Conservation (phyloP, 2,113 vertebrate genomes). For the Pseudolaguvia tuberculata region DNA sequence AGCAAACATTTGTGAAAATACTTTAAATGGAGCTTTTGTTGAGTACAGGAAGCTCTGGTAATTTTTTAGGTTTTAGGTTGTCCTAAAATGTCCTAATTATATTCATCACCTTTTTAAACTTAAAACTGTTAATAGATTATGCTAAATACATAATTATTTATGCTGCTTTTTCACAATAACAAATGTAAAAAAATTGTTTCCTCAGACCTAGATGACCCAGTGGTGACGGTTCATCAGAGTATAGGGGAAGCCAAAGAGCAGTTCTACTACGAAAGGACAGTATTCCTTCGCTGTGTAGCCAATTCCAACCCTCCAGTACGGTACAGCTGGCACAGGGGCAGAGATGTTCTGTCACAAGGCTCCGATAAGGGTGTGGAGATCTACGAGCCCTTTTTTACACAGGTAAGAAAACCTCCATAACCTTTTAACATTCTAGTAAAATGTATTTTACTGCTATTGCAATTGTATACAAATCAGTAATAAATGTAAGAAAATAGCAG, state of each 20-base stretch:
- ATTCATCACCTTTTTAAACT: neutral
- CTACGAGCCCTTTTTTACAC: slow-evolving; percentile 98
- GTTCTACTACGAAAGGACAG: slow-evolving; percentile 95
- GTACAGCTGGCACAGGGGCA: slow-evolving; percentile 93
- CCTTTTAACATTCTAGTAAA: neutral
- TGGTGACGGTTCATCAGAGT: slow-evolving; percentile 97
- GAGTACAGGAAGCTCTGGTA: neutral
- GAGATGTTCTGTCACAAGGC: slow-evolving; percentile 89
- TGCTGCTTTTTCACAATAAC: neutral
- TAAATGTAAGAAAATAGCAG: slow-evolving; percentile 28
- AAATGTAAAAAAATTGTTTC: neutral
- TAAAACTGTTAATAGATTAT: neutral
- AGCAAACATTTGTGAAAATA: neutral
- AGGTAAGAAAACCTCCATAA: slow-evolving; percentile 71
- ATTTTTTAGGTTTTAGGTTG: slow-evolving; percentile 6
- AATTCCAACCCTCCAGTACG: slow-evolving; percentile 95
- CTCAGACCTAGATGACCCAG: slow-evolving; percentile 89
- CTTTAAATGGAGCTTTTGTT: neutral
- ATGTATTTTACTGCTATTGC: neutral
- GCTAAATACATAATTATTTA: neutral
- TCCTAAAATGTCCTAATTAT: neutral
- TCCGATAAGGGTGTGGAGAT: slow-evolving; percentile 98
- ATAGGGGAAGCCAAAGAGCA: slow-evolving; percentile 97
- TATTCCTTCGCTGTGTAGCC: slow-evolving; percentile 93
- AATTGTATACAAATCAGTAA: neutral